Conservation (phyloP, 1,140 invertebrate species). For the Globodera rostochiensis region DNA sequence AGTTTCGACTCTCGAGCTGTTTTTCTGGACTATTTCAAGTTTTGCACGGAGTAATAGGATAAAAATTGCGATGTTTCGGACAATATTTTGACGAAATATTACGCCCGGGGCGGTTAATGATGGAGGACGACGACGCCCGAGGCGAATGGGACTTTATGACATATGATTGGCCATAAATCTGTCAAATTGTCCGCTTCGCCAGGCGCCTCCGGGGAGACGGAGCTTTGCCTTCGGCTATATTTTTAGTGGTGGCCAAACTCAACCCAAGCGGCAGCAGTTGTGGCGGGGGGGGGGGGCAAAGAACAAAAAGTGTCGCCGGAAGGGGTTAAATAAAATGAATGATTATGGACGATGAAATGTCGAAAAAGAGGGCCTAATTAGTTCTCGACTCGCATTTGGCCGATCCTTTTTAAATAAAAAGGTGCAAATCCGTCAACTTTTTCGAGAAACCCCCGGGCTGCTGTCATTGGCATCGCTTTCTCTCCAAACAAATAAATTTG, state of each 20-base stretch:
- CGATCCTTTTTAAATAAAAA: not conserved
- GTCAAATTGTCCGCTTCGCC: constrained; percentile 1
- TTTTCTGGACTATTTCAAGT: too few species aligned
- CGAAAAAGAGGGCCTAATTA: not conserved
- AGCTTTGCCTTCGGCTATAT: not conserved
- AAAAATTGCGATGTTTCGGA: not conserved
- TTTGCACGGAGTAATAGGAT: too few species aligned
- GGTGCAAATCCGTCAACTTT: too few species aligned
- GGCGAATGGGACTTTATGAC: not conserved
- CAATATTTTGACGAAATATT: not conserved
- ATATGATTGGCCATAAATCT: constrained; percentile 3
- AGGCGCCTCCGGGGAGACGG: not conserved
- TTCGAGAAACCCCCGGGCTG: not conserved
- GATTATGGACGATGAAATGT: not conserved
- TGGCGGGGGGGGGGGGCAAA: not conserved
- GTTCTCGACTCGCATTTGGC: too few species aligned
- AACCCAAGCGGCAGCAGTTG: not conserved
- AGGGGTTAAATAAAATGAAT: not conserved
- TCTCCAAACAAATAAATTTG: not conserved
- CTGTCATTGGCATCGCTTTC: not conserved
- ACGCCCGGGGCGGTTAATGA: not conserved
- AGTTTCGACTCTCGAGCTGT: too few species aligned
- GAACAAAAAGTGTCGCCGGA: constrained; percentile 3
- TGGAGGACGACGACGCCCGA: not conserved
- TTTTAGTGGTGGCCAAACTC: not conserved